Evolutionary conservation across 2,888 invertebrate species (phyloP).

Genomic region (Bombyx huttoni): DNA sequence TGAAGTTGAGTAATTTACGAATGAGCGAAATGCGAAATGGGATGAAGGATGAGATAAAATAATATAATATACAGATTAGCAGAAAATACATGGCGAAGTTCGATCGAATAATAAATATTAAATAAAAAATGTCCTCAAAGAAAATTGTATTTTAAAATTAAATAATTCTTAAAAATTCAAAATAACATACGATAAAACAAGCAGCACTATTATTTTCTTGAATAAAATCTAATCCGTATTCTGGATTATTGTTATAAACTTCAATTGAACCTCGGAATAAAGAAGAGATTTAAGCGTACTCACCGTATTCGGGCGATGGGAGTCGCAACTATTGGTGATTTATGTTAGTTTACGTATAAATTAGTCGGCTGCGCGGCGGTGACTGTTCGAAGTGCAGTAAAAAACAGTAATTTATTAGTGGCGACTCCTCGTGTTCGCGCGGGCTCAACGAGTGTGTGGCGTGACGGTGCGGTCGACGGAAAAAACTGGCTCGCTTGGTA

Average conservation of each 20-base stretch:
- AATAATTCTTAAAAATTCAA: not conserved
- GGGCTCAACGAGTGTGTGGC: slow-evolving; percentile 74
- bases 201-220: not conserved
- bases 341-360: slow-evolving; percentile 70
- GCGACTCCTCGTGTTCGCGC: slow-evolving; percentile 77
- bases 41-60: not conserved
- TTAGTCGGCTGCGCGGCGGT: slow-evolving; percentile 65
- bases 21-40: not conserved
- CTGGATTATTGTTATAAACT: slow-evolving; percentile 26
- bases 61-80: slow-evolving; percentile 4
- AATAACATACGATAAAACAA: not conserved
- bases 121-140: no score
- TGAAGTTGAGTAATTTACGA: not conserved
- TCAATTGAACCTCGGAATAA: slow-evolving; percentile 40
- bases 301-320: slow-evolving; percentile 63
- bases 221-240: not conserved
- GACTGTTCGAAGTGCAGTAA: slow-evolving; percentile 69
- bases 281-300: slow-evolving; percentile 51
- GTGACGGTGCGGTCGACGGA: slow-evolving; percentile 74
- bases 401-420: slow-evolving; percentile 74
- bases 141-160: no score
- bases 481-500: slow-evolving; percentile 74
- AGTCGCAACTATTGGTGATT: slow-evolving; percentile 61
- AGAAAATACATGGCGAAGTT: not conserved
- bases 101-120: not conserved